A percentile compares a stretch with the other conserved stretches of the same genome.
phyloP scores from a whole-genome alignment of 2,113 vertebrate species.

The Meles meles region DNA sequence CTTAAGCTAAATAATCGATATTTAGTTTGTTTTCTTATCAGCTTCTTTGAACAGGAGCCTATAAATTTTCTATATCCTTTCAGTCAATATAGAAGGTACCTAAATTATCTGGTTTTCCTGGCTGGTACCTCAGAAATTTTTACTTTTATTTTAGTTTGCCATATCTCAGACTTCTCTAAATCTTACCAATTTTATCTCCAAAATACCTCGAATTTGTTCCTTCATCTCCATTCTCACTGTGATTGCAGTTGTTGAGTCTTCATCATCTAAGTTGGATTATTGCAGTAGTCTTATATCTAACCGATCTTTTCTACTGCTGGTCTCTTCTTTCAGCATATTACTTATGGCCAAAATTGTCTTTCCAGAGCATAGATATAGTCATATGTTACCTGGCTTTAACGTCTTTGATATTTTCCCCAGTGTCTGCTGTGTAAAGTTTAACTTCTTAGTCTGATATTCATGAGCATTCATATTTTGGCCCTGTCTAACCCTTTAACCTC shows the following conservation, averaged over 20 bases:
- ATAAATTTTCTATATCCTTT: neutral
- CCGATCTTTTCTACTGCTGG: neutral
- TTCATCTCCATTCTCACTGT: slow-evolving; percentile 9
- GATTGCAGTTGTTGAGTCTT: neutral
- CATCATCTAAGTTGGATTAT: neutral
- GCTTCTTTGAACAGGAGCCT: neutral
- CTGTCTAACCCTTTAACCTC: neutral
- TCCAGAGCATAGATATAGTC: neutral
- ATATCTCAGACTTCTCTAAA: neutral
- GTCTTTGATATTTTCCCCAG: neutral
- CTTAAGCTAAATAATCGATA: neutral
- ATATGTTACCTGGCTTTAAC: neutral
- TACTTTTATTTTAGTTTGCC: neutral
- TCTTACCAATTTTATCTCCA: neutral
- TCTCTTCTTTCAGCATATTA: slow-evolving; percentile 8
- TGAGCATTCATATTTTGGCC: neutral
- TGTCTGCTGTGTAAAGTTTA: neutral
- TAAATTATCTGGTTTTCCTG: neutral
- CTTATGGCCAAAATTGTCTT: neutral
- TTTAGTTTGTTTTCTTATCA: slow-evolving; percentile 19
- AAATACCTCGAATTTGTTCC: neutral
- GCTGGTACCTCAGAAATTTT: neutral
- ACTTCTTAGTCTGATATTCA: neutral
- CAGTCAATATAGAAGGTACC: neutral
- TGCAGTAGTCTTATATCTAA: neutral